These are phyloP conservation scores for Strongylocentrotus purpuratus DNA, from an alignment of 35 echinoderm and acorn worm species.

Conservation along the genomic window DNA sequence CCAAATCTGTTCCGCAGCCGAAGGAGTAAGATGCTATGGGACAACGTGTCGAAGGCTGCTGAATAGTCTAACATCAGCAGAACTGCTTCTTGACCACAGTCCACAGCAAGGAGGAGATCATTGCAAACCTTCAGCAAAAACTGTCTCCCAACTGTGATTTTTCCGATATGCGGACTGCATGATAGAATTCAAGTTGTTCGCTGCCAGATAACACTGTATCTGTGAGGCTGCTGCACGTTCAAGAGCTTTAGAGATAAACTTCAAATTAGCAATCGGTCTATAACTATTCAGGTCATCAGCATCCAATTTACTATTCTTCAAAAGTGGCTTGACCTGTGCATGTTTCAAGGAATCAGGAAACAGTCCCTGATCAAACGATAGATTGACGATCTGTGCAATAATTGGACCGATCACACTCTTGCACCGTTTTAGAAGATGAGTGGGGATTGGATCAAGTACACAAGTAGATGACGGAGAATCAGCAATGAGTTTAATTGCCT, in stretches of 20 bases:
- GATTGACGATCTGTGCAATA: no score
- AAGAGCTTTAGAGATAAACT: constrained; percentile 61
- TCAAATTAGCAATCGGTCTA: constrained; percentile 68
- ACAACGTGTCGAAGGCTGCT: constrained; percentile 66
- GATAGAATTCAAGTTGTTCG: background rate
- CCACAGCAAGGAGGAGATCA: constrained; percentile 53
- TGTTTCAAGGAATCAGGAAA: constrained; percentile 49
- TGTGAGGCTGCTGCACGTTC: constrained; percentile 44
- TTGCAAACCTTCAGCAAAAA: constrained; percentile 63
- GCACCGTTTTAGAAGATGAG: no score
- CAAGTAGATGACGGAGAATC: no score
- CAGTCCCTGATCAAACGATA: background rate
- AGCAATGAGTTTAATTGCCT: no score
- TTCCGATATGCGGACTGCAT: constrained; percentile 61
- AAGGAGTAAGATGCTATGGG: constrained; percentile 18
- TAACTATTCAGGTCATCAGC: constrained; percentile 58
- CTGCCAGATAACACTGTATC: background rate
- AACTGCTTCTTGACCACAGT: constrained; percentile 52
- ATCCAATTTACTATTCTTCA: constrained; percentile 60
- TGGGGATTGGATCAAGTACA: no score
- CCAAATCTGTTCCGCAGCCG: constrained; percentile 45
- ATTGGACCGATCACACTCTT: no score
- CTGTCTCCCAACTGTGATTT: constrained; percentile 62
- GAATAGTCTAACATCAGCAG: constrained; percentile 63
- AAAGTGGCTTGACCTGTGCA: constrained; percentile 44